Percentiles rank a stretch among this genome's conserved stretches.
These are phyloP conservation scores for Xanthorhoe designata DNA, from an alignment of 2,888 invertebrate species.

Conservation along the genomic window DNA sequence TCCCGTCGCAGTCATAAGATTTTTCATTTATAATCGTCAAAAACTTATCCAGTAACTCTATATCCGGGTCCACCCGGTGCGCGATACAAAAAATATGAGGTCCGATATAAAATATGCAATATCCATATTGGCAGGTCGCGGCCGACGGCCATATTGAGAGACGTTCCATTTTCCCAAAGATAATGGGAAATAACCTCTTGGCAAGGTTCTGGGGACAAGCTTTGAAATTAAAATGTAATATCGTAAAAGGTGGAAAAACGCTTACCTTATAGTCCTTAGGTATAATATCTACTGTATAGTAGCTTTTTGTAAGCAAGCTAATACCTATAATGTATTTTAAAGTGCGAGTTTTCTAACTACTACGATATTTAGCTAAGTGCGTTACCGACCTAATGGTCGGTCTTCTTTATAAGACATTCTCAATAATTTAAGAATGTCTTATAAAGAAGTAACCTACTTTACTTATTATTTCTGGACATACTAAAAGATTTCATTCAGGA, in stretches of 20 bases:
- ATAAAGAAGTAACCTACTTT: no score
- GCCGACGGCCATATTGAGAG: conserved; percentile 72
- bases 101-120: conserved; percentile 78
- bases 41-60: conserved; percentile 8
- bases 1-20: no score
- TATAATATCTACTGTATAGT: no score
- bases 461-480: no score
- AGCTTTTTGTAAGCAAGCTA: neutral
- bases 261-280: neutral
- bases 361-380: no score
- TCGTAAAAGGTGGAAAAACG: conserved; percentile 11
- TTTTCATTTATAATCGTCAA: no score
- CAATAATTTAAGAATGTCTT: no score
- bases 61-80: conserved; percentile 42
- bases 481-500: no score
- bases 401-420: no score
- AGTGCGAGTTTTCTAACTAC: no score
- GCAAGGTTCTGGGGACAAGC: conserved; percentile 21
- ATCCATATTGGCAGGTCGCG: conserved; percentile 76
- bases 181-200: conserved; percentile 29
- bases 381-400: no score
- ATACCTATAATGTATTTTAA: no score
- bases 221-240: conserved; percentile 31
- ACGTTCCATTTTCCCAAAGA: conserved; percentile 46
- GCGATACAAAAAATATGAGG: conserved; percentile 69